Percentiles rank a stretch among this genome's conserved stretches.
Evolutionary conservation across 2,888 invertebrate species (phyloP).

Genomic region (Hoplodrina blanda): DNA sequence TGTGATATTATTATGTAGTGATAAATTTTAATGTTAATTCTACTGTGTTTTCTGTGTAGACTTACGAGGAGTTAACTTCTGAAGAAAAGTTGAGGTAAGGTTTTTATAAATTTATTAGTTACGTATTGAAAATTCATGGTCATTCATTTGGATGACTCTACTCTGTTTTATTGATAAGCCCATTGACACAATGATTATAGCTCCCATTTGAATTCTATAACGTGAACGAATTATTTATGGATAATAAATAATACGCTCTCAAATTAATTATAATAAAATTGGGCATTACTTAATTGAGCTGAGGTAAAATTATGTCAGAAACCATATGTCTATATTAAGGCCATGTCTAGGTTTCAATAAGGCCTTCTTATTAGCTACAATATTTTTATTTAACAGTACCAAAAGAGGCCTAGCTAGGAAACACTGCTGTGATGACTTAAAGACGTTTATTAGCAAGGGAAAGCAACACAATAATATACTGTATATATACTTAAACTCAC

Average conservation of each 20-base stretch:
- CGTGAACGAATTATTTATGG: neutral
- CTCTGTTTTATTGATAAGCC: conserved; percentile 47
- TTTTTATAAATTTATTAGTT: conserved; percentile 5
- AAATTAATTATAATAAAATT: neutral
- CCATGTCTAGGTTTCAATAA: too few relatives aligned
- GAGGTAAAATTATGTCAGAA: neutral
- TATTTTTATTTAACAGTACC: too few relatives aligned
- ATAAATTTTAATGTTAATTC: conserved; percentile 36
- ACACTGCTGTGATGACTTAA: too few relatives aligned
- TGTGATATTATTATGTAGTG: conserved; percentile 33
- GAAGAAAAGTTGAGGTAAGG: conserved; percentile 94
- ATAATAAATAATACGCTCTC: neutral
- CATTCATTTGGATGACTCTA: conserved; percentile 4
- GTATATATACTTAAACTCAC: too few relatives aligned
- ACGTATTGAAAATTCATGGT: conserved; percentile 5
- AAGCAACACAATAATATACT: too few relatives aligned
- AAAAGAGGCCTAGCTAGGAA: too few relatives aligned
- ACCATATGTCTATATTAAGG: neutral
- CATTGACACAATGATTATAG: conserved; percentile 34
- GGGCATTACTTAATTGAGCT: neutral
- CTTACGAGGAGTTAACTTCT: conserved; percentile 93
- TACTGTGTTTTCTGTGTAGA: conserved; percentile 87
- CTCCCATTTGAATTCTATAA: neutral
- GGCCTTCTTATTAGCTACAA: too few relatives aligned
- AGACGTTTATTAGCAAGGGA: too few relatives aligned